Evolutionary conservation across 2,797 vertebrate species (phyloP).

Genomic region (Sebastiscus albofasciatus): DNA sequence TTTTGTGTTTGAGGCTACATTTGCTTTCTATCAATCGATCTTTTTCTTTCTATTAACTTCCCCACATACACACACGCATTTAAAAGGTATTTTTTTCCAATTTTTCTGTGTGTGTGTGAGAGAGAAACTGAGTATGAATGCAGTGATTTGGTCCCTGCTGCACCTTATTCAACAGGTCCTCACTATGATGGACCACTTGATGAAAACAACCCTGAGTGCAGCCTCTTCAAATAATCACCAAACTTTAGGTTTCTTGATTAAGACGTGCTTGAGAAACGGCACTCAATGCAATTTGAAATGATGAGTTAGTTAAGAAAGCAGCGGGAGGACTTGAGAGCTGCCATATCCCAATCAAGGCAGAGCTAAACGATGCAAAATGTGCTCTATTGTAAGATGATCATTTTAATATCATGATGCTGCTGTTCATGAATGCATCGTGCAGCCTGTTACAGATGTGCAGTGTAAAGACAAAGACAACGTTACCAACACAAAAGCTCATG

Average conservation of each 20-base stretch:
- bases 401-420: background rate
- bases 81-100: background rate
- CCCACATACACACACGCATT: background rate
- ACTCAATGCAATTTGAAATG: constrained; percentile 4
- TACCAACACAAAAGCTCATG: background rate
- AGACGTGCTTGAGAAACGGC: constrained; percentile 15
- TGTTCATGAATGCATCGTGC: background rate
- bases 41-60: background rate
- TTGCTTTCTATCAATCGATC: background rate
- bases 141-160: background rate
- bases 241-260: constrained; percentile 38
- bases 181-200: background rate
- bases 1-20: background rate
- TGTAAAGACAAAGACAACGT: background rate
- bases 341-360: constrained; percentile 7
- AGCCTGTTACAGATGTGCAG: background rate
- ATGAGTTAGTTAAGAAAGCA: constrained; percentile 44
- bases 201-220: background rate
- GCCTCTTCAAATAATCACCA: constrained; percentile 9
- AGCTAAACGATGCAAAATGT: background rate
- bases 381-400: background rate
- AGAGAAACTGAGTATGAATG: background rate
- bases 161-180: background rate
- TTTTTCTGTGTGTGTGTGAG: background rate
- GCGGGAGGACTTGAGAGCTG: constrained; percentile 18